Conservation (phyloP, 2,888 invertebrate species). For the Serrognathus titanus region DNA sequence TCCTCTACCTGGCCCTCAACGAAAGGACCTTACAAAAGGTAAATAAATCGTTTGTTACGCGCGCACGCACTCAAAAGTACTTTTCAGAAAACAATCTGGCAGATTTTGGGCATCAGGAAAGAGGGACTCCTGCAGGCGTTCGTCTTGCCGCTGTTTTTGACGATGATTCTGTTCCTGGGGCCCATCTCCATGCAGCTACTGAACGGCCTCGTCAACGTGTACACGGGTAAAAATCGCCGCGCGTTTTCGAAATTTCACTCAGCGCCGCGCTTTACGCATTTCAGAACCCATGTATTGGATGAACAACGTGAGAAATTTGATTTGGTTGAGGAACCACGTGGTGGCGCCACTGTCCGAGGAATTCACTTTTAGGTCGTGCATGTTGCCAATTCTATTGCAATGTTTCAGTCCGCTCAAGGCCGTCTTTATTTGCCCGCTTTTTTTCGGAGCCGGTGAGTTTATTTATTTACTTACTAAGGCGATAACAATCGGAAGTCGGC, state of each 20-base stretch:
- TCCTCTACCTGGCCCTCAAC: slow-evolving; percentile 70
- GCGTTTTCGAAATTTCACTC: no score
- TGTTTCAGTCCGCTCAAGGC: slow-evolving; percentile 72
- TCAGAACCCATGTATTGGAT: slow-evolving; percentile 56
- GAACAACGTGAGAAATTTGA: slow-evolving; percentile 66
- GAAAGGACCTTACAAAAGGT: slow-evolving; percentile 60
- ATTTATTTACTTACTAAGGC: neutral
- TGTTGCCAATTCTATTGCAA: slow-evolving; percentile 86
- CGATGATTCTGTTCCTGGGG: slow-evolving; percentile 79
- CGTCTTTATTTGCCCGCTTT: slow-evolving; percentile 80
- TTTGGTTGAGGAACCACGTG: slow-evolving; percentile 85
- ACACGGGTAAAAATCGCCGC: slow-evolving; percentile 65
- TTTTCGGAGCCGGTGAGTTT: slow-evolving; percentile 80
- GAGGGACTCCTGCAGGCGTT: slow-evolving; percentile 71
- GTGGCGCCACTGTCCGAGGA: slow-evolving; percentile 94
- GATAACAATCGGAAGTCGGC: no score
- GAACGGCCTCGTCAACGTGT: slow-evolving; percentile 66
- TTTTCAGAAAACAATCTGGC: slow-evolving; percentile 60
- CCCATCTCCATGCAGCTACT: slow-evolving; percentile 71
- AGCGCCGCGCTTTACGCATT: no score
- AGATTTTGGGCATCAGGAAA: slow-evolving; percentile 71
- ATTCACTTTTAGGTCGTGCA: slow-evolving; percentile 92
- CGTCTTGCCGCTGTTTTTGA: slow-evolving; percentile 71
- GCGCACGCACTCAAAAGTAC: slow-evolving; percentile 6
- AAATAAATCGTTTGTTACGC: slow-evolving; percentile 20